These are phyloP conservation scores for Paguma larvata DNA, from an alignment of 2,797 vertebrate genomes.

Conservation along the genomic window DNA sequence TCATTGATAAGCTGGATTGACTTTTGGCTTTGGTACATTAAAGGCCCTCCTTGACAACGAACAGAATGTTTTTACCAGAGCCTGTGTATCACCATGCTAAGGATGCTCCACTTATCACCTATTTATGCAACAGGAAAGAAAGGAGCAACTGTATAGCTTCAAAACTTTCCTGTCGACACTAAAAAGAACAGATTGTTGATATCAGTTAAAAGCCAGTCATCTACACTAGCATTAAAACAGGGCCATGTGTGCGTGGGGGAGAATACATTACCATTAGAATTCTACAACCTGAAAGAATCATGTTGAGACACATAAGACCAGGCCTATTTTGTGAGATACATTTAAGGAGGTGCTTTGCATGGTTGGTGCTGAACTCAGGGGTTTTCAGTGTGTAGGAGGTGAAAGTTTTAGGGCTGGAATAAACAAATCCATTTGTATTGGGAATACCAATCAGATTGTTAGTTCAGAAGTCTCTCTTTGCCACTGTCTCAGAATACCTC, in stretches of 20 bases:
- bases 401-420: background rate
- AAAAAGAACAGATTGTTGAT: background rate
- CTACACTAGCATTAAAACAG: background rate
- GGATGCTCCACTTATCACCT: slow-evolving; percentile 8
- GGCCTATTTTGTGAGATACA: background rate
- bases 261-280: background rate
- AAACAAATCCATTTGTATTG: background rate
- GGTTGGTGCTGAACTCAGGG: background rate
- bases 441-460: background rate
- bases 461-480: background rate
- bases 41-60: background rate
- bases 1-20: slow-evolving; percentile 40
- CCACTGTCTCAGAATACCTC: background rate
- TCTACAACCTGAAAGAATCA: slow-evolving; percentile 27
- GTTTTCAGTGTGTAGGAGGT: background rate
- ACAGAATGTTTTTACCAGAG: background rate
- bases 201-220: background rate
- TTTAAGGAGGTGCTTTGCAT: background rate
- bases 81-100: background rate
- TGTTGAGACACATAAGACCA: background rate
- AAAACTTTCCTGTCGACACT: background rate
- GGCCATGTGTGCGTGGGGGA: background rate
- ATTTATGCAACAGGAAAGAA: background rate
- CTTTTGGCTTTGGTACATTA: background rate
- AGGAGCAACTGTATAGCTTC: background rate